Evolutionary conservation across 2,797 vertebrate species (phyloP).

Genomic region (Mormyrops boulengeri): DNA sequence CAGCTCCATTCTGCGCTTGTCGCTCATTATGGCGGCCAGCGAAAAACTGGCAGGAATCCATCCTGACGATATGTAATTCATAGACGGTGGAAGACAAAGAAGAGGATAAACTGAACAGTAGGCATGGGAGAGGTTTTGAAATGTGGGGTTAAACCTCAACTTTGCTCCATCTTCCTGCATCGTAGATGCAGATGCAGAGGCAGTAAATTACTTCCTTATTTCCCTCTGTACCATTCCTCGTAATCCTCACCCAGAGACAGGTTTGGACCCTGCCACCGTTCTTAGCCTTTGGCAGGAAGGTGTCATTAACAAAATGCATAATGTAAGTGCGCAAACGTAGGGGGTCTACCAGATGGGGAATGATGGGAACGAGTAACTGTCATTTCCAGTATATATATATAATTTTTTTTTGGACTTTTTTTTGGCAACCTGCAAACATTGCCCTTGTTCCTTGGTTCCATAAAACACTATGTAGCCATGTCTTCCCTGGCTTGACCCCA

Average conservation of each 20-base stretch:
- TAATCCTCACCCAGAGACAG: neutral
- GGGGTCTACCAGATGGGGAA: constrained; percentile 50
- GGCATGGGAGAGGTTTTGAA: neutral
- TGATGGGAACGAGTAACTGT: constrained; percentile 49
- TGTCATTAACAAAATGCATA: constrained; percentile 37
- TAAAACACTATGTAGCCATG: constrained; percentile 47
- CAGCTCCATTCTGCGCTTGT: neutral
- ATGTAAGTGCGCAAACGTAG: constrained; percentile 38
- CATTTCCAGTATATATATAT: constrained; percentile 54
- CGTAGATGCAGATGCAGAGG: neutral
- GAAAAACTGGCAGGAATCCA: neutral
- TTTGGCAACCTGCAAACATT: constrained; percentile 62
- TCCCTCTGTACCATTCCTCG: neutral
- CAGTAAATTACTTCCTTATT: neutral
- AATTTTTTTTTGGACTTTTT: constrained; percentile 32
- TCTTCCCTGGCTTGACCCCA: constrained; percentile 36
- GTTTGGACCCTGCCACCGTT: neutral
- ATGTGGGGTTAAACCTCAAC: neutral
- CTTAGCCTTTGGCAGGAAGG: constrained; percentile 31
- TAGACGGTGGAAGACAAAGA: neutral
- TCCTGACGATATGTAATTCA: neutral
- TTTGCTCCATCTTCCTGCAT: neutral
- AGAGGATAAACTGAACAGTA: neutral
- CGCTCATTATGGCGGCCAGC: neutral
- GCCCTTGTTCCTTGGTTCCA: constrained; percentile 42